A percentile compares a stretch with the other conserved stretches of the same genome.
phyloP scores from a whole-genome alignment of 2,888 invertebrate species.

The Argyresthia goedartella region DNA sequence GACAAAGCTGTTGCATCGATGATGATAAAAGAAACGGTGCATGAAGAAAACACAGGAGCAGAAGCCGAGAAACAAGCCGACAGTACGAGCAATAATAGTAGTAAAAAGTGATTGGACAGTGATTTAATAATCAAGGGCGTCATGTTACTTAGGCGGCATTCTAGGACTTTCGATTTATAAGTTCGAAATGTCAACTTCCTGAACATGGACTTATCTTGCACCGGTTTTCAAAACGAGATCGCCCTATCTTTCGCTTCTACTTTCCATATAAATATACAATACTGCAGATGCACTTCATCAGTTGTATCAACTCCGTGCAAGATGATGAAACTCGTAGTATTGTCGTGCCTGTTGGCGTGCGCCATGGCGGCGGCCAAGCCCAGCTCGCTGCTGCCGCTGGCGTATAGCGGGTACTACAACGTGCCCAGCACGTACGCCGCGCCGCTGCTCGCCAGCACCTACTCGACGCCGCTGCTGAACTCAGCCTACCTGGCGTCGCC shows the following conservation, averaged over 20 bases:
- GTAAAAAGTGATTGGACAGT: no score
- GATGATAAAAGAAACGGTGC: no score
- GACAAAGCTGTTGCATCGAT: no score
- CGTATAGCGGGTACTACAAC: not conserved
- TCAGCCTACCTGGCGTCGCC: not conserved
- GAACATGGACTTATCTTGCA: not conserved
- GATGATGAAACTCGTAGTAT: not conserved
- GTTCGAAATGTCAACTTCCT: not conserved
- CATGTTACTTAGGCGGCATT: no score
- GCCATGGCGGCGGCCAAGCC: not conserved
- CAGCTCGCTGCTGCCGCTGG: not conserved
- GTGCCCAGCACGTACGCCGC: not conserved
- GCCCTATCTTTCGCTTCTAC: not conserved
- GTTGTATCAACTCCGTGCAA: conserved; percentile 11
- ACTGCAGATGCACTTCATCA: not conserved
- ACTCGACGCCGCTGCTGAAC: not conserved
- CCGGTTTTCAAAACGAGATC: not conserved
- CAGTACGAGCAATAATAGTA: no score
- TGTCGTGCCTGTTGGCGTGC: not conserved
- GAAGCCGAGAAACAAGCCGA: no score
- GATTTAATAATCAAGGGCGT: no score
- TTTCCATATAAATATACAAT: not conserved
- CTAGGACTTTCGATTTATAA: no score
- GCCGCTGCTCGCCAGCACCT: not conserved
- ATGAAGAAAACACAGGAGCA: no score